phyloP scores from a whole-genome alignment of 2,113 vertebrate species.

The Sitta europaea region DNA sequence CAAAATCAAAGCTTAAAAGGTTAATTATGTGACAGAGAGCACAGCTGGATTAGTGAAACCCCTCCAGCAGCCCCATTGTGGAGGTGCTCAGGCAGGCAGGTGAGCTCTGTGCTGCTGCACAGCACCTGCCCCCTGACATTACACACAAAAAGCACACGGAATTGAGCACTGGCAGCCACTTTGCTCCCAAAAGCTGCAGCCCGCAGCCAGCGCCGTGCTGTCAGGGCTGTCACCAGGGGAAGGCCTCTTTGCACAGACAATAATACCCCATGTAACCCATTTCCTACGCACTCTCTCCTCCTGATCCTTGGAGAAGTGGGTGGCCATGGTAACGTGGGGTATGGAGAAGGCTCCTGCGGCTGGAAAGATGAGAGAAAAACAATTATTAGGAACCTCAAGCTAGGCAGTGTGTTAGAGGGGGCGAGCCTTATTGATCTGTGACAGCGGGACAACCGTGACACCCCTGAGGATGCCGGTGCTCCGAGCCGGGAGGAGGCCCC shows the following conservation, averaged over 20 bases:
- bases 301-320: conserved; percentile 57
- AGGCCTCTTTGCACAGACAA: neutral
- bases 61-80: neutral
- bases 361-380: conserved; percentile 23
- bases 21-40: rapidly evolving
- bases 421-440: rapidly evolving
- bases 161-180: neutral
- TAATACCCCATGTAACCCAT: neutral
- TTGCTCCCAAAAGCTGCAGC: neutral
- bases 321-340: conserved; percentile 66
- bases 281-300: conserved; percentile 73
- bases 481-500: neutral
- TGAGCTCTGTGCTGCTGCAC: neutral
- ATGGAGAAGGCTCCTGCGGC: conserved; percentile 33
- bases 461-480: neutral
- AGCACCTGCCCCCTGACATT: rapidly evolving
- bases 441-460: neutral
- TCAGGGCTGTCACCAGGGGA: neutral
- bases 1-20: neutral
- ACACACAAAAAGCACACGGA: neutral
- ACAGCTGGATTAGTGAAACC: neutral
- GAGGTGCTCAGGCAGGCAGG: neutral
- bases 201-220: neutral
- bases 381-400: neutral
- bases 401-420: no score